Evolutionary conservation across 2,888 invertebrate genomes (phyloP).

Genomic region (Hypena proboscidalis): DNA sequence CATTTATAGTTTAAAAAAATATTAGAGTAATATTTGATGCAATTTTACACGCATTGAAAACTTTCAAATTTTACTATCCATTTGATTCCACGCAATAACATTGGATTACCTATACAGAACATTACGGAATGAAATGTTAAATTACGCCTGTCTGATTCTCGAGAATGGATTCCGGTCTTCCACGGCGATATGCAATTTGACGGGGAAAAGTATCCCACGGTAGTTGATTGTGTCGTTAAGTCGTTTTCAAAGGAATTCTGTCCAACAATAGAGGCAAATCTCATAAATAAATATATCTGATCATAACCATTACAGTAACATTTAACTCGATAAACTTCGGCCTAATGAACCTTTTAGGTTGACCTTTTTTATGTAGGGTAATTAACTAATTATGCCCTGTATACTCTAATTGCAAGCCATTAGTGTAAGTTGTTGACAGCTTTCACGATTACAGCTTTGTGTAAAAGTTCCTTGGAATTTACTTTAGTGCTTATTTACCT

Average conservation of each 20-base stretch:
- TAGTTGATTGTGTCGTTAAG: constrained; percentile 33
- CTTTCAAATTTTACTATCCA: constrained; percentile 28
- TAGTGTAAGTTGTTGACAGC: constrained; percentile 11
- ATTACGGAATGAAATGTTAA: constrained; percentile 36
- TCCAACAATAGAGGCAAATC: constrained; percentile 27
- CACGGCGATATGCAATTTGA: constrained; percentile 39
- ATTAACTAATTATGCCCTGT: constrained; percentile 23
- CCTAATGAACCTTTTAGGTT: constrained; percentile 2
- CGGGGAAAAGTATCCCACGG: constrained; percentile 51
- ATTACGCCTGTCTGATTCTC: constrained; percentile 48
- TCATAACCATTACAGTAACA: background rate
- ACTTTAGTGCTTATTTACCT: background rate
- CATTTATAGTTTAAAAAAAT: no score
- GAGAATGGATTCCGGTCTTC: constrained; percentile 37
- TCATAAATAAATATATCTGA: constrained; percentile 1
- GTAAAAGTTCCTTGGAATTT: constrained; percentile 15
- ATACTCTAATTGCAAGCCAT: constrained; percentile 22
- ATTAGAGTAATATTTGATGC: no score
- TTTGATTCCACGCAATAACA: constrained; percentile 36
- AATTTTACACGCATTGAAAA: constrained; percentile 13
- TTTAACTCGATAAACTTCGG: constrained; percentile 4
- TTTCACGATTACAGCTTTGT: constrained; percentile 12
- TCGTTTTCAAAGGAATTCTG: constrained; percentile 21
- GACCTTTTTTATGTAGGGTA: constrained; percentile 2
- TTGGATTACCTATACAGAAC: constrained; percentile 33